Conservation (phyloP, 2,888 invertebrate species). For the Drosophila yooni region DNA sequence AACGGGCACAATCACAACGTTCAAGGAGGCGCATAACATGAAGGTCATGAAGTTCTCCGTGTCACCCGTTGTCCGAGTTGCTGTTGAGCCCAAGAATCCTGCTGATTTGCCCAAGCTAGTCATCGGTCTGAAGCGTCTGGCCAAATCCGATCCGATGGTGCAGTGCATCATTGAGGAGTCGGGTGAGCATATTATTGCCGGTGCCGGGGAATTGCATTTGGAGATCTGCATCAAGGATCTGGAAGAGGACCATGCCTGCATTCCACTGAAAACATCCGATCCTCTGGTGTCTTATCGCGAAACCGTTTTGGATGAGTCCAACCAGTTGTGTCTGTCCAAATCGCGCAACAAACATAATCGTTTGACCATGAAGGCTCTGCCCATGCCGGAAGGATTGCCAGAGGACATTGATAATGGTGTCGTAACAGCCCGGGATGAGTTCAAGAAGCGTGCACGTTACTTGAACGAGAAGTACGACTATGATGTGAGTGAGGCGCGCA, state of each 20-base stretch:
- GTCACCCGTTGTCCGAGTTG: conserved; percentile 99
- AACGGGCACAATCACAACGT: conserved; percentile 99
- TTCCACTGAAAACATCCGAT: conserved; percentile 99
- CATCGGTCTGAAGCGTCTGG: conserved; percentile 98
- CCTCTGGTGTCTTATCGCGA: conserved; percentile 99
- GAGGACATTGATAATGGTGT: conserved; percentile 99
- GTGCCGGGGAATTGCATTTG: conserved; percentile 99
- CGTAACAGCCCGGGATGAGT: conserved; percentile 97
- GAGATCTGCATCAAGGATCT: conserved; percentile 99
- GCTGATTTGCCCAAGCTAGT: conserved; percentile 99
- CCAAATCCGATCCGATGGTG: conserved; percentile 99
- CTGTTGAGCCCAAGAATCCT: conserved; percentile 99
- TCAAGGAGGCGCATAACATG: conserved; percentile 99
- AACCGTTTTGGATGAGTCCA: conserved; percentile 97
- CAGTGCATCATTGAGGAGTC: conserved; percentile 99
- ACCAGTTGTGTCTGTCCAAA: conserved; percentile 98
- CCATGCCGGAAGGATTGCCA: conserved; percentile 98
- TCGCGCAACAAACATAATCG: conserved; percentile 99
- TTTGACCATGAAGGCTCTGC: conserved; percentile 96
- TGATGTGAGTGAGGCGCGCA: conserved; percentile 98
- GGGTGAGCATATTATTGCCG: conserved; percentile 99
- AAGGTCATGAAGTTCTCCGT: conserved; percentile 99
- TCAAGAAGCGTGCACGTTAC: conserved; percentile 97
- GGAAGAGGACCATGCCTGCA: conserved; percentile 99
- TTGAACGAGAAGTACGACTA: conserved; percentile 98